Evolutionary conservation across 2,113 vertebrate species (phyloP).

Genomic region (Lophura nycthemera): DNA sequence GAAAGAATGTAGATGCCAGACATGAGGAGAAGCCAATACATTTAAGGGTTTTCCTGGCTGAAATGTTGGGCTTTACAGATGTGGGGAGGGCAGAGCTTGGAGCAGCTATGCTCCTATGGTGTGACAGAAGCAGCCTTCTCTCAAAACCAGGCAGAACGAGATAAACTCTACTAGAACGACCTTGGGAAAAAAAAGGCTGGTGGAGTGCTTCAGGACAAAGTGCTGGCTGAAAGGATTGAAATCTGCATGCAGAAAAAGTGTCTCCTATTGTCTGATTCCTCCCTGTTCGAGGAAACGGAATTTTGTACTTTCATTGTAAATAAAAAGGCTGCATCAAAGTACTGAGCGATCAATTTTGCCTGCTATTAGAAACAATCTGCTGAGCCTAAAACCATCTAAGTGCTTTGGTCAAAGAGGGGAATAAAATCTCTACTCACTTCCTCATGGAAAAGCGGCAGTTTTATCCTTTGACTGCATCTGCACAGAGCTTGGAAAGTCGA

Average conservation of each 20-base stretch:
- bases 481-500: constrained; percentile 22
- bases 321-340: constrained; percentile 37
- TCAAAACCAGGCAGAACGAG: not conserved
- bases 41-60: not conserved
- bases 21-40: not conserved
- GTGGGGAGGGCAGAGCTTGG: not conserved
- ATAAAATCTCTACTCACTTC: constrained; percentile 42
- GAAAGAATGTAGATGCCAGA: not conserved
- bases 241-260: not conserved
- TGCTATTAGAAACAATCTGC: constrained; percentile 47
- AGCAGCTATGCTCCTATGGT: not conserved
- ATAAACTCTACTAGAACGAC: not conserved
- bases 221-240: constrained; percentile 34
- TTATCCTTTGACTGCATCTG: constrained; percentile 6
- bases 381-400: constrained; percentile 41
- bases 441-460: not conserved
- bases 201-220: constrained; percentile 13
- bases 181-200: not conserved
- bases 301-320: constrained; percentile 46
- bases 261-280: not conserved
- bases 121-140: not conserved
- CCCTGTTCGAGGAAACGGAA: not conserved
- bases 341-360: constrained; percentile 52
- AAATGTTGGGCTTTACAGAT: not conserved
- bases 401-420: constrained; percentile 23